Conservation (phyloP, 2,113 vertebrate genomes). For the Athene noctua region DNA sequence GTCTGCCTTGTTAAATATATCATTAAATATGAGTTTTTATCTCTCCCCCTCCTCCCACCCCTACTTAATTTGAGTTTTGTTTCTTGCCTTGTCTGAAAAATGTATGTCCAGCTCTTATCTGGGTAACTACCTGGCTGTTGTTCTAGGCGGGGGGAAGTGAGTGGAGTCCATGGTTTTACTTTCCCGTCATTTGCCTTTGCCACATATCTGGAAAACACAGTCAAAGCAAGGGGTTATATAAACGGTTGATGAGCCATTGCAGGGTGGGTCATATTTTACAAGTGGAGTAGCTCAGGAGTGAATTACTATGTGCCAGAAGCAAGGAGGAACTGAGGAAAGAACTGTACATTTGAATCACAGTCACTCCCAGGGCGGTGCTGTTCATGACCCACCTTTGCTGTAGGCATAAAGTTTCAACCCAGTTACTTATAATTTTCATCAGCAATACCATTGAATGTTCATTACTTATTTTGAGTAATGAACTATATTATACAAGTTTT, state of each 20-base stretch:
- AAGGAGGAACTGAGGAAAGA: constrained; percentile 21
- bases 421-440: neutral
- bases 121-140: neutral
- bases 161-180: neutral
- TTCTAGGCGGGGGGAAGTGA: neutral
- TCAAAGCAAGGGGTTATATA: constrained; percentile 15
- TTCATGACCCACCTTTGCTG: constrained; percentile 30
- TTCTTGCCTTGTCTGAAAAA: neutral
- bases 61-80: neutral
- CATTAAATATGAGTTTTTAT: neutral
- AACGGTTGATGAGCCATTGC: constrained; percentile 28
- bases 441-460: neutral
- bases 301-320: neutral
- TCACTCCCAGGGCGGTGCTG: neutral
- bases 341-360: constrained; percentile 34
- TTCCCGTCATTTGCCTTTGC: neutral
- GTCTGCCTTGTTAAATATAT: neutral
- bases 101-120: neutral
- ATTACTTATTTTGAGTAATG: neutral
- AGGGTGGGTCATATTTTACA: constrained; percentile 45
- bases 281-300: neutral
- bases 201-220: neutral
- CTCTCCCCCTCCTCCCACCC: neutral
- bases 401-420: neutral
- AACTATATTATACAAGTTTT: neutral